Conservation (phyloP, 2,113 vertebrate species). For the Piprites chloris region DNA sequence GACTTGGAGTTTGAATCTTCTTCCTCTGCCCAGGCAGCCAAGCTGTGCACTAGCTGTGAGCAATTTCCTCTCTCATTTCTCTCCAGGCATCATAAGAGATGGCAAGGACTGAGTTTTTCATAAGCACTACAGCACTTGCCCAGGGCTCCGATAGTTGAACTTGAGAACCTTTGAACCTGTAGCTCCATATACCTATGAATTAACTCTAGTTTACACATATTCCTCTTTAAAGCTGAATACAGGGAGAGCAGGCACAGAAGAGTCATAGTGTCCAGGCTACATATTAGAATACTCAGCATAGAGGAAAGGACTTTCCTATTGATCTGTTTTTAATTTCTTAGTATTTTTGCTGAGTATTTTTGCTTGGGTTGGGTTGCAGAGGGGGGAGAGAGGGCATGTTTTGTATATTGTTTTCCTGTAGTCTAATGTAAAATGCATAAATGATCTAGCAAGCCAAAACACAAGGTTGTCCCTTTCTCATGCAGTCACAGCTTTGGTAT, state of each 20-base stretch:
- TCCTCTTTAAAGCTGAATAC: background rate
- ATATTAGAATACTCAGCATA: background rate
- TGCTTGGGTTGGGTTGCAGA: background rate
- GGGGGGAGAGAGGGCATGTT: background rate
- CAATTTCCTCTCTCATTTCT: background rate
- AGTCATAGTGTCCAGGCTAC: background rate
- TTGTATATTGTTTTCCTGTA: background rate
- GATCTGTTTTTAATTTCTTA: background rate
- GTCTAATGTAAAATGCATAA: slow-evolving; percentile 22
- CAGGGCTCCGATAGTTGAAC: background rate
- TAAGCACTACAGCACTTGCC: background rate
- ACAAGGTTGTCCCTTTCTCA: slow-evolving; percentile 31
- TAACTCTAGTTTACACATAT: background rate
- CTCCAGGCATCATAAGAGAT: background rate
- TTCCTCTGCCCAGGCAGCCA: background rate
- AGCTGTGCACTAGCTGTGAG: background rate
- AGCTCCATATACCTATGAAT: background rate
- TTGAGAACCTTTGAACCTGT: background rate
- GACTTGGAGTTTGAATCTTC: background rate
- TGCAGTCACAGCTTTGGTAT: slow-evolving; percentile 55
- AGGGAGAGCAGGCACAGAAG: background rate
- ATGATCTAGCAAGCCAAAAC: background rate
- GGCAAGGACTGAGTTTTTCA: background rate
- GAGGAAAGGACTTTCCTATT: background rate
- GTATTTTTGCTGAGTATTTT: background rate